Base-by-base conservation (phyloP, 2,797 vertebrate species). In the Poeciliopsis presidionis region DNA sequence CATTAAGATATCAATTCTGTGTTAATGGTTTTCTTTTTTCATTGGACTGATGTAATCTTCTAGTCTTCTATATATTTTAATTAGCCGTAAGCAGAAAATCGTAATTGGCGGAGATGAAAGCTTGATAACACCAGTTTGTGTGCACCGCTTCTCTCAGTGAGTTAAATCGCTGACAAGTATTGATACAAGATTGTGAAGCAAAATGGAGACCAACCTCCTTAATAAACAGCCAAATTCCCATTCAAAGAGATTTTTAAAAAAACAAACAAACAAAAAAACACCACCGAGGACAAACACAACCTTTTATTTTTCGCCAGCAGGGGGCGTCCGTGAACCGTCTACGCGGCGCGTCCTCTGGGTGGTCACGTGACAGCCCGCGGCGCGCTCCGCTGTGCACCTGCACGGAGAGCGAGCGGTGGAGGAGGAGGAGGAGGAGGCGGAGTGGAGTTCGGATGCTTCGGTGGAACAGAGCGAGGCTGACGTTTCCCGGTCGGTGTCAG, bases 381-480 rank as follows among this genome's bases (percentile, higher is more conserved):
- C 86, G 87, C 84, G 89, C 91, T 91, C 88, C 82, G 73, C 79
- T 79, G 91, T 95, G 94, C 96, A 96, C 95, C 95, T 96, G 95
- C 95, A 94, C 69, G 63, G 88, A 89, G 89, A 79, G 89, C 1
- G 14, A 39, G 36, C 36, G 5, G 76, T 18, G 55, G 80, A 39
- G 81, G 76, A 86, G 85, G 73, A 83, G 87, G 85, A 39, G 36
- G 76, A 14, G 55, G 80, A 43, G 81, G 76, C 85, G 85, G 72
- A 83, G 87, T 18, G 77, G 89, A 93, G 88, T 91, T 89, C 91
- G 91, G 93, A 95, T 95, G 92, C 91, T 89, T 86, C 55, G 45
- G 78, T 75, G 67, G 85, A 86, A 82, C 69, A 5, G 45, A n/a
- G 30, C 39, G 28, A 30, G 14, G 61, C 83, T 53, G 79, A 77